Evolutionary conservation across 2,113 vertebrate genomes (phyloP).

Genomic region (Lepidothrix coronata): DNA sequence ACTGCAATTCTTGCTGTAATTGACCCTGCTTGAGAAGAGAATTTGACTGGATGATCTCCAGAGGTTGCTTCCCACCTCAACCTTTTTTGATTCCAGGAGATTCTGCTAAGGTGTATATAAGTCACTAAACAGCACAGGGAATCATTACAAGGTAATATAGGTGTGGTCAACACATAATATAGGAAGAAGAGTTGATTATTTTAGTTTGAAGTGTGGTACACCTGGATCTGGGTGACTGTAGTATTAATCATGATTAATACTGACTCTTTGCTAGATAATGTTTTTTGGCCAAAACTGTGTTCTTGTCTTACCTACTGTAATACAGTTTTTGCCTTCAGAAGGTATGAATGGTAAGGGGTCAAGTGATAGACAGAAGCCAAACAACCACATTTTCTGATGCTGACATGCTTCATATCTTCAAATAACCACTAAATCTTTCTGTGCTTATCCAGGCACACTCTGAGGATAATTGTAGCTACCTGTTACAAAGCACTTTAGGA

Average conservation of each 20-base stretch:
- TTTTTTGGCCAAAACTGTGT: not conserved
- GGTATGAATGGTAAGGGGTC: not conserved
- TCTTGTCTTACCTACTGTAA: not conserved
- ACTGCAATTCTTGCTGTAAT: not conserved
- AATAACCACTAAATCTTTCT: not conserved
- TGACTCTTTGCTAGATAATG: not conserved
- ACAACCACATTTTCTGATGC: not conserved
- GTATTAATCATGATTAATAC: not conserved
- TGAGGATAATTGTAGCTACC: not conserved
- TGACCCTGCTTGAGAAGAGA: not conserved
- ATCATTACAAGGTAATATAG: not conserved
- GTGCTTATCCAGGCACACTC: not conserved
- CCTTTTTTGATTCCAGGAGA: not conserved
- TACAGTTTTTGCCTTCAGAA: not conserved
- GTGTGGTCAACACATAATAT: not conserved
- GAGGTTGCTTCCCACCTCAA: not conserved
- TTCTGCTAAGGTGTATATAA: not conserved
- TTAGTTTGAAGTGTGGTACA: not conserved
- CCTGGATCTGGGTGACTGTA: not conserved
- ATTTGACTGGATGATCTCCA: not conserved
- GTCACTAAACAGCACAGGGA: not conserved
- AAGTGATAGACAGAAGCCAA: not conserved
- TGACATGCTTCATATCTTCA: not conserved
- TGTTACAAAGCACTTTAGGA: not conserved
- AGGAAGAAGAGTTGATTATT: not conserved